phyloP scores from a whole-genome alignment of 2,113 vertebrate species.

The Chloropsis hardwickii region DNA sequence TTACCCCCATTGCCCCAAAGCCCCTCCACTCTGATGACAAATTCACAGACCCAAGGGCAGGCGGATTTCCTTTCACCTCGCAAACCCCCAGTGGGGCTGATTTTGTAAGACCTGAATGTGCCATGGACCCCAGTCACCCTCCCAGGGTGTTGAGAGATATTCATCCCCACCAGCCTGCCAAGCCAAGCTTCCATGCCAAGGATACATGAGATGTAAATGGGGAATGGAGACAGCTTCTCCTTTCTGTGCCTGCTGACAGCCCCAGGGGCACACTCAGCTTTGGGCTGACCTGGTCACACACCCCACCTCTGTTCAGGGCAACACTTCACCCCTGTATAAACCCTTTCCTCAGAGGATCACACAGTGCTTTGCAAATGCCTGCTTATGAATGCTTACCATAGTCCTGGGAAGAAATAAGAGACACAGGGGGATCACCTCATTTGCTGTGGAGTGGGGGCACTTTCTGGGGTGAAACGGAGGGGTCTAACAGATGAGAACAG shows the following conservation, averaged over 20 bases:
- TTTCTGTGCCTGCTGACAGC: background rate
- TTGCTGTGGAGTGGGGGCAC: background rate
- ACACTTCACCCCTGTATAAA: background rate
- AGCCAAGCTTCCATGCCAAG: background rate
- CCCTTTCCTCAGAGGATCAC: background rate
- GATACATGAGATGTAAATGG: background rate
- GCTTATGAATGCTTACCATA: background rate
- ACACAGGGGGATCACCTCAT: background rate
- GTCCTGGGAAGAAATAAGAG: background rate
- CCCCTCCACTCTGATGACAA: background rate
- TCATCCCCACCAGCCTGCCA: background rate
- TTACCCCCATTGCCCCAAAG: background rate
- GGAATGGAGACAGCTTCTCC: background rate
- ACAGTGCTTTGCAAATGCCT: background rate
- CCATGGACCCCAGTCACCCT: background rate
- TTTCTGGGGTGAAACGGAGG: conserved; percentile 6
- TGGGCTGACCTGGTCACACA: background rate
- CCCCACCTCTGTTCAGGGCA: background rate
- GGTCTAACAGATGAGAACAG: background rate
- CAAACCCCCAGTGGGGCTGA: background rate
- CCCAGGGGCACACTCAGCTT: background rate
- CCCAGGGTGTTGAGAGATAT: background rate
- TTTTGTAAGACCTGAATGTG: background rate
- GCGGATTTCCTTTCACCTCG: background rate
- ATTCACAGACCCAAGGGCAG: background rate